A percentile compares a stretch with the other conserved stretches of the same genome.
Evolutionary conservation across 2,797 vertebrate genomes (phyloP).

Genomic region (Pipistrellus pipistrellus): DNA sequence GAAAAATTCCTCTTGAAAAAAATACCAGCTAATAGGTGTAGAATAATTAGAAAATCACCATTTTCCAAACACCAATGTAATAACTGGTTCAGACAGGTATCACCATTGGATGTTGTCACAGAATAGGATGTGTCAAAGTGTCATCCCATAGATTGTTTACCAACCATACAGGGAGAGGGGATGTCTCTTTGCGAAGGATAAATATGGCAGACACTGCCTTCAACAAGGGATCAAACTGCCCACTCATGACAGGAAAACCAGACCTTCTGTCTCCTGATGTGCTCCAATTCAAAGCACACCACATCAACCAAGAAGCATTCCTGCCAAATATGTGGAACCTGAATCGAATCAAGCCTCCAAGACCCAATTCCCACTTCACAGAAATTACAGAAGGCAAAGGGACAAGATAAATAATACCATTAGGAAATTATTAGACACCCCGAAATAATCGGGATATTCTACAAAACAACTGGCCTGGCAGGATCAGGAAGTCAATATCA

Average conservation of each 20-base stretch:
- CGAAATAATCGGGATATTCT: not conserved
- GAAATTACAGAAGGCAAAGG: not conserved
- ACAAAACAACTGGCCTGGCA: not conserved
- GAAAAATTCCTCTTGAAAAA: not conserved
- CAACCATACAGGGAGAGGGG: not conserved
- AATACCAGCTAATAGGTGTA: not conserved
- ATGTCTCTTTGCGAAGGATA: not conserved
- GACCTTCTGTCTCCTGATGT: not conserved
- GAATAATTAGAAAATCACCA: not conserved
- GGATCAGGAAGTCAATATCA: not conserved
- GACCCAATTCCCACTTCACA: not conserved
- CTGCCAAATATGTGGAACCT: not conserved
- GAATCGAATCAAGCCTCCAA: slow-evolving; percentile 1
- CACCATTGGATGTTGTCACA: not conserved
- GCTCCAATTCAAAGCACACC: not conserved
- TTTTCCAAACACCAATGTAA: not conserved
- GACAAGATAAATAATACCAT: not conserved
- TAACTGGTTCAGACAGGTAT: not conserved
- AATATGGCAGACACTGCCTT: not conserved
- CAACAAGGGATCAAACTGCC: not conserved
- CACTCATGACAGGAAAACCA: not conserved
- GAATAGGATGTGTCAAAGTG: not conserved
- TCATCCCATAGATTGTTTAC: not conserved
- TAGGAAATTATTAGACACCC: not conserved
- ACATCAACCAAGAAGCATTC: not conserved